A percentile compares a stretch with the other conserved stretches of the same genome.
Conservation (phyloP, 2,797 vertebrate species). For the Zenarchopterus dispar region DNA sequence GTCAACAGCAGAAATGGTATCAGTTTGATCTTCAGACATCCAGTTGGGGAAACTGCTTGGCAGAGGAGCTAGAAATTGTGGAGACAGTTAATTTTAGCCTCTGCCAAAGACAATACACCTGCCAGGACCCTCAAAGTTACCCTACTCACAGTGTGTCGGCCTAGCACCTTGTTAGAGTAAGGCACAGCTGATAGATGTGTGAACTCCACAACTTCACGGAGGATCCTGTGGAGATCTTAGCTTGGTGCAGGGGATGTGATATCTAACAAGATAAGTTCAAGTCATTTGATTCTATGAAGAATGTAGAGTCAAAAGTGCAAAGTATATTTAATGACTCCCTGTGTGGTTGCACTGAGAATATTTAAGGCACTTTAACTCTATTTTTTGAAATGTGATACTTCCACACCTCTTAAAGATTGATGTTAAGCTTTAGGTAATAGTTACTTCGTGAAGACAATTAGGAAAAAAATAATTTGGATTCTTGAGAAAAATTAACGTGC, state of each 20-base stretch:
- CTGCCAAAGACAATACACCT: background rate
- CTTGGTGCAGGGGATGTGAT: background rate
- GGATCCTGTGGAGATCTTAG: background rate
- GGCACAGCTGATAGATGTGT: background rate
- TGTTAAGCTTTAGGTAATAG: no score
- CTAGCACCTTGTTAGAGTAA: no score
- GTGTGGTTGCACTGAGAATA: background rate
- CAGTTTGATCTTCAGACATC: no score
- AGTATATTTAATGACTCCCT: background rate
- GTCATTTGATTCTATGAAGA: background rate
- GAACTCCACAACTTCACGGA: background rate
- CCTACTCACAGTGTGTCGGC: no score
- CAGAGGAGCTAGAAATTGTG: no score
- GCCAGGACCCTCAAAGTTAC: background rate
- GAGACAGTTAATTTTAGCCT: no score
- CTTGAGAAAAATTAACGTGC: background rate
- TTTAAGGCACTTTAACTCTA: background rate
- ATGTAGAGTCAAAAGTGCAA: background rate
- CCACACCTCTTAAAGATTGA: no score
- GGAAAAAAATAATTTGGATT: background rate
- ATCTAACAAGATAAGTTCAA: background rate
- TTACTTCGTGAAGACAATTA: no score
- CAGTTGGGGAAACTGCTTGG: no score
- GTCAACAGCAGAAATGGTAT: no score
- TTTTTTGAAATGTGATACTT: no score